Evolutionary conservation across 1,140 invertebrate genomes (phyloP).

Genomic region (Penaeus vannamei): DNA sequence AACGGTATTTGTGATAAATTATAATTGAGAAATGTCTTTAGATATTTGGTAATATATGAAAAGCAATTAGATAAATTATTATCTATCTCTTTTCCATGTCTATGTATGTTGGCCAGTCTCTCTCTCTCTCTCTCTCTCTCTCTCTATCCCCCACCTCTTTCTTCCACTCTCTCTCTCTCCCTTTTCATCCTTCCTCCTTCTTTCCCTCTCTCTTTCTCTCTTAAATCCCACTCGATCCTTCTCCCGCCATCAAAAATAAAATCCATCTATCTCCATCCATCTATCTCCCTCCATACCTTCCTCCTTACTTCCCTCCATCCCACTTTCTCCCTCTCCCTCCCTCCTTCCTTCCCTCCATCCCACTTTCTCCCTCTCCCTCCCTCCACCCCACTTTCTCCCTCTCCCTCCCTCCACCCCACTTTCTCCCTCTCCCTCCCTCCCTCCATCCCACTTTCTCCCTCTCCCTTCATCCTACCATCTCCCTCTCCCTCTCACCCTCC

Average conservation of each 20-base stretch:
- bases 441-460: not conserved
- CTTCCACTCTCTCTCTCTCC: no score
- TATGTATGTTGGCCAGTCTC: not conserved
- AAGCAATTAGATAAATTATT: no score
- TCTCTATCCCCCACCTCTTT: slow-evolving; percentile 8
- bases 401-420: not conserved
- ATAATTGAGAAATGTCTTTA: no score
- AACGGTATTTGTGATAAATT: no score
- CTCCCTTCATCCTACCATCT: not conserved
- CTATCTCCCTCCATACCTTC: not conserved
- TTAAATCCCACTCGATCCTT: not conserved
- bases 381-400: no score
- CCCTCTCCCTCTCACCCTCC: not conserved
- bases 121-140: slow-evolving; percentile 38
- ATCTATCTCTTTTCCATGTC: no score
- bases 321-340: not conserved
- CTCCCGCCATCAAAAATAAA: not conserved
- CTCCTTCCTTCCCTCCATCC: not conserved
- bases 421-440: not conserved
- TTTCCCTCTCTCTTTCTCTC: slow-evolving; percentile 5
- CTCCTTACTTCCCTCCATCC: not conserved
- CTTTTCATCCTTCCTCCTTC: not conserved
- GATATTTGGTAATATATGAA: no score
- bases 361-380: slow-evolving; percentile 5
- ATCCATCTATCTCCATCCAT: not conserved